Base-by-base conservation (phyloP, 2,888 invertebrate genomes). In the Tetranychus truncatus region DNA sequence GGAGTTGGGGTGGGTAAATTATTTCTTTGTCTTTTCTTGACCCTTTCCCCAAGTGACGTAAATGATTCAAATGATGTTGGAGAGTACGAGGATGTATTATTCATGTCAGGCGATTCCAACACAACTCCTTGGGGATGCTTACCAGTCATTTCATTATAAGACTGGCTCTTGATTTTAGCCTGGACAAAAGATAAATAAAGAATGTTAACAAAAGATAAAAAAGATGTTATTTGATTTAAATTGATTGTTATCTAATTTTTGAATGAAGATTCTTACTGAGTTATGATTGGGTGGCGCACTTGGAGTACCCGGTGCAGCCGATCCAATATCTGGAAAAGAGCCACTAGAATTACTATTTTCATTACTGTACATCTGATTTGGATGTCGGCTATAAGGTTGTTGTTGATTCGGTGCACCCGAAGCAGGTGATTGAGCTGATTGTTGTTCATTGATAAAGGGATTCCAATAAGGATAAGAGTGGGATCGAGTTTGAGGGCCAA, bases 11-110 rank as follows among this genome's bases (percentile, higher is more conserved):
- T 9, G 6, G 55, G 55, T 72, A 65, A 45, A 20, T 44, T n/a
- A 9, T 44, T 71, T n/a, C 76, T 34, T 55, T 76, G 72, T 67
- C 76, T 69, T 15, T 73, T 74, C 65, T 77, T 77, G 15, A 77
- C 77, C 21, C 77, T 73, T 34, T 77, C 77, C 4, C 77, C 77
- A n/a, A 77, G 66, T 1, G 77, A 77, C 1, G 78, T 76, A 66
- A 74, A 45, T 69, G 77, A 66, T 69, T 73, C 69, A 4, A 69
- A 24, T n/a, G 74, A 44, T 74, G 74, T 45, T 20, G 66, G 20
- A 15, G 45, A 67, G 24, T 55, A 73, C 15, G 45, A 45, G 44
- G 45, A 72, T 20, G 20, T 20, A 72, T 21, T 45, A 72, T 72
- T 72, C 72, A 45, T n/a, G 20, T 45, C 46, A n/a, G 46, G 20